Evolutionary conservation across 2,888 invertebrate species (phyloP).

Genomic region (Allygus modestus): DNA sequence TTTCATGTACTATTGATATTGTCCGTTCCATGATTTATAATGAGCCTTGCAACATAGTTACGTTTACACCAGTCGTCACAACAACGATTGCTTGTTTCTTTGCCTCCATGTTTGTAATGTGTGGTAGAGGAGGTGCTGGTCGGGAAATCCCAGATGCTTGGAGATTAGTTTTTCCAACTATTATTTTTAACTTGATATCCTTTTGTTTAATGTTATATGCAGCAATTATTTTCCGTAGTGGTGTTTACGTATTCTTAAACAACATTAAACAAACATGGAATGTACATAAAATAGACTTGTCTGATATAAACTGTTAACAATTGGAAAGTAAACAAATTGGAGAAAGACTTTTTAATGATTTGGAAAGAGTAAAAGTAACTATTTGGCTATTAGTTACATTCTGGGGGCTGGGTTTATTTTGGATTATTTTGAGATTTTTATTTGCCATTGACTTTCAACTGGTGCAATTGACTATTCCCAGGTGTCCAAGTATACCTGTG

Average conservation of each 20-base stretch:
- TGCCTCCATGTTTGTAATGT: not conserved
- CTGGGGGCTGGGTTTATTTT: constrained; percentile 21
- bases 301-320: not conserved
- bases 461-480: not conserved
- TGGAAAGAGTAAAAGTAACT: not conserved
- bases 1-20: not conserved
- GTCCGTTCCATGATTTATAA: not conserved
- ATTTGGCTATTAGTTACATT: constrained; percentile 12
- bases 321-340: constrained; percentile 12
- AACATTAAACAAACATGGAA: not conserved
- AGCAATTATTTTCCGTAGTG: not conserved
- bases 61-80: not conserved
- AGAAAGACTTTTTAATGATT: not conserved
- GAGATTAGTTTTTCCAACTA: constrained; percentile 14
- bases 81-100: constrained; percentile 28
- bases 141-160: constrained; percentile 8
- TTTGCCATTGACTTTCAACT: constrained; percentile 35
- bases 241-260: not conserved
- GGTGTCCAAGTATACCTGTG: too few species aligned
- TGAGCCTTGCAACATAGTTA: not conserved
- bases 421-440: constrained; percentile 26
- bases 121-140: constrained; percentile 40
- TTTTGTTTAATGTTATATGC: not conserved
- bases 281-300: not conserved
- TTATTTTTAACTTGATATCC: constrained; percentile 10